These are phyloP conservation scores for Scaptomyza tumidula DNA, from an alignment of 2,888 invertebrate species.

Conservation along the genomic window DNA sequence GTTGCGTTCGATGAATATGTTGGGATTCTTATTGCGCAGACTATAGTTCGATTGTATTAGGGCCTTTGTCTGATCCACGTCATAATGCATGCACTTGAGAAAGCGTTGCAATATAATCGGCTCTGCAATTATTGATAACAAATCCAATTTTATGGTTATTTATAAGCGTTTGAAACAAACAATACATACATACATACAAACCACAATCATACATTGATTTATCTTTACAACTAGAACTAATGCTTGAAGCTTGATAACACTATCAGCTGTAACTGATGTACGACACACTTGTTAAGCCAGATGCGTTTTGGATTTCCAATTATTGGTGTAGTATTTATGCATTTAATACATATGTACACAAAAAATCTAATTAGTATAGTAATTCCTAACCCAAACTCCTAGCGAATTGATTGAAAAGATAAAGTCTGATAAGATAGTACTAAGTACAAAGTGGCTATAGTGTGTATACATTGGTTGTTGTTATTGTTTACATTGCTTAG, in stretches of 20 bases:
- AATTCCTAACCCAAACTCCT: slow-evolving; percentile 20
- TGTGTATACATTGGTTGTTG: too few relatives aligned
- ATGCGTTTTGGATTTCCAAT: not conserved
- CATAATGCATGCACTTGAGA: slow-evolving; percentile 73
- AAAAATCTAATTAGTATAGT: not conserved
- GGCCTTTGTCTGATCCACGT: slow-evolving; percentile 74
- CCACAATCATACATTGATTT: slow-evolving; percentile 16
- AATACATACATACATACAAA: not conserved
- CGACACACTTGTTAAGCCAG: slow-evolving; percentile 6
- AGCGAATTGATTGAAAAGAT: slow-evolving; percentile 6
- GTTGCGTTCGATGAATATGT: slow-evolving; percentile 86
- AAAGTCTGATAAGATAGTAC: not conserved
- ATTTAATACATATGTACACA: not conserved
- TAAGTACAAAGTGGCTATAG: not conserved
- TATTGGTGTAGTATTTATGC: not conserved
- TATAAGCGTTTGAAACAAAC: not conserved
- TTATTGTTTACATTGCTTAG: not conserved
- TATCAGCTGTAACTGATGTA: slow-evolving; percentile 17
- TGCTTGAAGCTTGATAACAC: slow-evolving; percentile 31
- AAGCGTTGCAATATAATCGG: slow-evolving; percentile 75
- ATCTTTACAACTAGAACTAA: slow-evolving; percentile 36
- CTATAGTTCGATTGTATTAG: slow-evolving; percentile 84
- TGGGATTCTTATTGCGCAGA: slow-evolving; percentile 85
- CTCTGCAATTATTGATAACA: slow-evolving; percentile 58
- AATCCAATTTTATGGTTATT: slow-evolving; percentile 3